A percentile compares a stretch with the other conserved stretches of the same genome.
Conservation (phyloP, 2,113 vertebrate species). For the Oryzias javanicus region DNA sequence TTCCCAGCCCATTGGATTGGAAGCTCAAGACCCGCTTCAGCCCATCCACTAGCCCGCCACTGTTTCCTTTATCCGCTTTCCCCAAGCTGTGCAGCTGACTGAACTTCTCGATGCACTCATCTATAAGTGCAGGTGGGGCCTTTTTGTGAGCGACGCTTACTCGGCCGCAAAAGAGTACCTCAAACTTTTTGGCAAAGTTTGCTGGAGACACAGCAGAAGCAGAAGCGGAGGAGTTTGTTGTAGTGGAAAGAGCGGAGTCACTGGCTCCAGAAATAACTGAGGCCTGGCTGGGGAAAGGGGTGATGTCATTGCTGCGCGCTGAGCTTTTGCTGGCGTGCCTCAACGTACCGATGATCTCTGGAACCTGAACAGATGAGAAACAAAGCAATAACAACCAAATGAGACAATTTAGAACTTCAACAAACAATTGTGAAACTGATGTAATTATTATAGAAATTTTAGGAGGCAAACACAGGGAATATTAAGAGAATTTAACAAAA, state of each 20-base stretch:
- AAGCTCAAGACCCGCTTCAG: slow-evolving; percentile 67
- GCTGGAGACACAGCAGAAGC: slow-evolving; percentile 75
- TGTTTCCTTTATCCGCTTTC: slow-evolving; percentile 35
- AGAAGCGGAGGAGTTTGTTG: slow-evolving; percentile 20
- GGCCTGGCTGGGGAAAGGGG: slow-evolving; percentile 48
- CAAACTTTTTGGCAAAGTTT: slow-evolving; percentile 92
- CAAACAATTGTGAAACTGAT: not conserved
- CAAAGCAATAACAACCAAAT: not conserved
- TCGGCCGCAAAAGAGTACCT: slow-evolving; percentile 94
- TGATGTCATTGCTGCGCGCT: slow-evolving; percentile 84
- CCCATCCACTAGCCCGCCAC: slow-evolving; percentile 34
- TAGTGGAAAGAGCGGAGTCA: slow-evolving; percentile 72
- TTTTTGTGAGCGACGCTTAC: slow-evolving; percentile 93
- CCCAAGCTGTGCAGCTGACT: slow-evolving; percentile 71
- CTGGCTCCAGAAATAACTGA: slow-evolving; percentile 47
- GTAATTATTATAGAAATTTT: not conserved
- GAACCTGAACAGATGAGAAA: slow-evolving; percentile 74
- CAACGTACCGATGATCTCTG: slow-evolving; percentile 95
- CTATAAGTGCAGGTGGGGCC: slow-evolving; percentile 92
- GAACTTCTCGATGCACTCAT: slow-evolving; percentile 97
- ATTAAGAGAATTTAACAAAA: too few species aligned
- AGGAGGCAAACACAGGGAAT: too few species aligned
- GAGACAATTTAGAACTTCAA: not conserved
- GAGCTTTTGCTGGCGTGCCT: slow-evolving; percentile 91
- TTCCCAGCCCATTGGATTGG: slow-evolving; percentile 58